Percentiles rank a stretch among this genome's conserved stretches.
phyloP scores from a whole-genome alignment of 2,797 vertebrate species.

The Melanotaenia pygmaea region DNA sequence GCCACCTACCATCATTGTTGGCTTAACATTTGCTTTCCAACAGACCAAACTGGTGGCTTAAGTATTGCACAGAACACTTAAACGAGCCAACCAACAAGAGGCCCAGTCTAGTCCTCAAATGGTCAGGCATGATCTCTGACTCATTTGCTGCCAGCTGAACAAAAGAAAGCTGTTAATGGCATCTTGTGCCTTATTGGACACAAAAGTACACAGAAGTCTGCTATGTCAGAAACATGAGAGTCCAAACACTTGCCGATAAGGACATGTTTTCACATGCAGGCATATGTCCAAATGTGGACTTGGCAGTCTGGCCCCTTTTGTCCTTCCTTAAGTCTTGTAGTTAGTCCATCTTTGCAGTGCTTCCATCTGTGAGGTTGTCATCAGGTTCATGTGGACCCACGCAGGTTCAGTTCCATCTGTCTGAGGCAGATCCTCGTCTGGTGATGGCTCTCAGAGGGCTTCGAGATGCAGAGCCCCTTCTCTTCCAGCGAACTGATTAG shows the following conservation, averaged over 20 bases:
- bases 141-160: conserved; percentile 26
- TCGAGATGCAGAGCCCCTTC: conserved; percentile 79
- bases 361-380: conserved; percentile 32
- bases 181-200: neutral
- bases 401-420: conserved; percentile 78
- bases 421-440: conserved; percentile 76
- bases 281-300: conserved; percentile 44
- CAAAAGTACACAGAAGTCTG: conserved; percentile 16
- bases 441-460: conserved; percentile 81
- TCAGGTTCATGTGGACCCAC: conserved; percentile 27
- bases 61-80: conserved; percentile 11
- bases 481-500: conserved; percentile 83
- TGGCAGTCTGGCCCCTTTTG: conserved; percentile 5
- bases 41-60: neutral
- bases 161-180: conserved; percentile 25
- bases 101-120: neutral
- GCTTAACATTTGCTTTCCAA: neutral
- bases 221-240: conserved; percentile 20
- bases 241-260: conserved; percentile 11
- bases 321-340: conserved; percentile 12
- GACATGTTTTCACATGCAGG: conserved; percentile 26
- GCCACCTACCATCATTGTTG: neutral
- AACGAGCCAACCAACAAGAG: conserved; percentile 11
- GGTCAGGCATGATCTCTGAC: conserved; percentile 23
- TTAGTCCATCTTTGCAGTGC: conserved; percentile 31